These are phyloP conservation scores for Alouatta palliata DNA, from an alignment of 2,113 vertebrate species.

Conservation along the genomic window DNA sequence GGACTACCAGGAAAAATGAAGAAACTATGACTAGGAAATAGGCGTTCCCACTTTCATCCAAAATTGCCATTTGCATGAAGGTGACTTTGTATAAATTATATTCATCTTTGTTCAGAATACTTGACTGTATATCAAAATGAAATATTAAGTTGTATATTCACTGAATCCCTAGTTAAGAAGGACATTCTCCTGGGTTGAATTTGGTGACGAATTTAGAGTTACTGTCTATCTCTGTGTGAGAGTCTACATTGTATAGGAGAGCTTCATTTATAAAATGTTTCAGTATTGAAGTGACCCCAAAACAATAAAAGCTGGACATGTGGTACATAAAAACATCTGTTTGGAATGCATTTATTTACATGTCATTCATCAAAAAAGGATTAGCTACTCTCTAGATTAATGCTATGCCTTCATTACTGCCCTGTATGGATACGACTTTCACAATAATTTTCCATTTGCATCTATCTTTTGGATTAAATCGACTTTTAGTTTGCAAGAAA, in stretches of 20 bases:
- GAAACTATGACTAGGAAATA: constrained; percentile 52
- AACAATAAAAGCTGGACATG: constrained; percentile 51
- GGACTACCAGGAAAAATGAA: constrained; percentile 48
- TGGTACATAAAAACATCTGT: background rate
- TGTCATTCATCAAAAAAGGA: constrained; percentile 46
- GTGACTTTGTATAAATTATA: constrained; percentile 72
- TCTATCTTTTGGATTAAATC: constrained; percentile 49
- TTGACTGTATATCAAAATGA: constrained; percentile 68
- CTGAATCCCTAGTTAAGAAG: constrained; percentile 54
- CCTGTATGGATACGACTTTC: constrained; percentile 13
- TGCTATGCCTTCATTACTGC: background rate
- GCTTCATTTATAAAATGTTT: constrained; percentile 68
- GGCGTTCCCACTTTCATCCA: background rate
- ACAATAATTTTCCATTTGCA: constrained; percentile 53
- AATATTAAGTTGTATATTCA: constrained; percentile 71
- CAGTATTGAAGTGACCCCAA: constrained; percentile 57
- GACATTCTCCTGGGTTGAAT: constrained; percentile 49
- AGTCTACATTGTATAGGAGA: constrained; percentile 53
- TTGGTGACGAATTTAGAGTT: constrained; percentile 54
- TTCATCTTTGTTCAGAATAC: constrained; percentile 58
- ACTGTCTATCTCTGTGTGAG: background rate
- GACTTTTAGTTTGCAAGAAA: constrained; percentile 22
- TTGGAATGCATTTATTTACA: constrained; percentile 50
- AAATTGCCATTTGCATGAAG: constrained; percentile 68
- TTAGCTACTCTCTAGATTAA: constrained; percentile 48